These are phyloP conservation scores for Mactromeris polynyma DNA, from an alignment of 2,888 invertebrate genomes.

Conservation along the genomic window DNA sequence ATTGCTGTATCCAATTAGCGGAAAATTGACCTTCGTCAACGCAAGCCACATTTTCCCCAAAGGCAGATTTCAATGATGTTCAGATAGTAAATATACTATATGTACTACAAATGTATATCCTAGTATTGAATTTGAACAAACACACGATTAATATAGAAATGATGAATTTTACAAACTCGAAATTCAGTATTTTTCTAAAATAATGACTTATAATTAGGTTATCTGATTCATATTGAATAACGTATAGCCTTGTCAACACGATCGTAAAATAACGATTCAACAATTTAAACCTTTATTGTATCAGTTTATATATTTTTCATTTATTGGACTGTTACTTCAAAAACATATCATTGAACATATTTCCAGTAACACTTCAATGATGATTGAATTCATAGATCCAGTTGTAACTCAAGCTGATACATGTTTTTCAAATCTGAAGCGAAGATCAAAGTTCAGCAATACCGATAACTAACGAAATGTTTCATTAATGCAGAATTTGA, in stretches of 20 bases:
- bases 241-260: no score
- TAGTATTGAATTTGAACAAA: not conserved
- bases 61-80: not conserved
- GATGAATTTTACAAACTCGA: not conserved
- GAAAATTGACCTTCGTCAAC: constrained; percentile 62
- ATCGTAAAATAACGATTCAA: no score
- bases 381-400: not conserved
- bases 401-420: not conserved
- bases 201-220: no score
- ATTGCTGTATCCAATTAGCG: constrained; percentile 60
- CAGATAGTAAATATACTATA: not conserved
- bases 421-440: not conserved
- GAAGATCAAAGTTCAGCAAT: not conserved
- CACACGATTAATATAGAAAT: not conserved
- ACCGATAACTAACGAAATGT: not conserved
- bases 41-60: not conserved
- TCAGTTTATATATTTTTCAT: no score
- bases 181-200: not conserved
- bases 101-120: not conserved
- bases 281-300: no score
- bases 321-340: no score
- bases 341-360: no score
- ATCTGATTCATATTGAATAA: no score
- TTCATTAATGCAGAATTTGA: not conserved
- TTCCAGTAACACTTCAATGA: not conserved